Base-by-base conservation (phyloP, 2,113 vertebrate genomes). In the Gyps fulvus region DNA sequence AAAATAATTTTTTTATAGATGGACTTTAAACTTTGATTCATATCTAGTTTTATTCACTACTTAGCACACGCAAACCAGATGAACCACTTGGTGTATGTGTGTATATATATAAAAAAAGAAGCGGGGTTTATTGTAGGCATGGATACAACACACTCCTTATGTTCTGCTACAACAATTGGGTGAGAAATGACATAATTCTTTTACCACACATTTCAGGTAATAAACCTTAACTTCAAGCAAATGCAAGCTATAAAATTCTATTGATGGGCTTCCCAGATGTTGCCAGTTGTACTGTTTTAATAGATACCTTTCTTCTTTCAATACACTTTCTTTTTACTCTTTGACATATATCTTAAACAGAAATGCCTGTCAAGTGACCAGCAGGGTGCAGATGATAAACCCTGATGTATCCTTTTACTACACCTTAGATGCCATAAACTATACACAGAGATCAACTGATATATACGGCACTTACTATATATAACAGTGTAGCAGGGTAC, bases 171-270 rank as follows among this genome's bases (percentile, higher is more conserved):
- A 97, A 84, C 52, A 82, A 57, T 71, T 84, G 61, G 26, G 89
- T 95, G 91, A 95, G 93, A 97, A 96, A 93, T 93, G 13, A 93
- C 89, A 93, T 93, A 92, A 96, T 96, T 90, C 43, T 90, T 97
- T 96, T 93, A 97, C 69, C 90, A 95, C 83, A 92, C 85, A 32
- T 93, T 90, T 70, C 79, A 82, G 70, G 86, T 78, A 96, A 94
- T 96, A 97, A 97, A 94, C 47, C 65, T 96, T 93, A 96, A 96
- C 80, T 97, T 97, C 87, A 96, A 96, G 86, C 50, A 97, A 97
- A 97, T 92, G 92, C 54, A 89, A 80, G 57, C 87, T 88, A 87
- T 96, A 95, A 97, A 97, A 92, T 83, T 86, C 66, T 72, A 38
- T 45, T 91, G 87, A 97, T 95, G 73, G 78, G 8, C 59, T 97